Conservation (phyloP, 2,113 vertebrate genomes). For the Cololabis saira region DNA sequence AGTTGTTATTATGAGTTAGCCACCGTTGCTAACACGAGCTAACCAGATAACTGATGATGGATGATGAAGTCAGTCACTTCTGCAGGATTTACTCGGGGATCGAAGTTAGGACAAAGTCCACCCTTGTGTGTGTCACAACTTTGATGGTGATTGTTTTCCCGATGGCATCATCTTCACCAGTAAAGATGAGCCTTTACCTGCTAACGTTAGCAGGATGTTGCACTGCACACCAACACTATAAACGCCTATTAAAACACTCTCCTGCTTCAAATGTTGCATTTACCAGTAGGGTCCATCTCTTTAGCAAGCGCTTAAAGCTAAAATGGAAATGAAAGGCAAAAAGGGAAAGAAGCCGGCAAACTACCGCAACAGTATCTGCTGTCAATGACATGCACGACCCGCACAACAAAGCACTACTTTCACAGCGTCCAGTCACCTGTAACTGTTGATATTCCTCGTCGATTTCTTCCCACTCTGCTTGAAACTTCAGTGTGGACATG, state of each 20-base stretch:
- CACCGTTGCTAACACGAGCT: constrained; percentile 32
- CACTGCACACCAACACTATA: not conserved
- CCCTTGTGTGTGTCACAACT: constrained; percentile 2
- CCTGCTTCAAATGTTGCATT: not conserved
- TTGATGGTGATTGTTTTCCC: not conserved
- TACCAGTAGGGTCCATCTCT: not conserved
- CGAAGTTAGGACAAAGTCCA: not conserved
- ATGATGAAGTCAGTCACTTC: not conserved
- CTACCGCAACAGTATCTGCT: constrained; percentile 15
- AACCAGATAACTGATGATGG: not conserved
- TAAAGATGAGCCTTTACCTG: constrained; percentile 3
- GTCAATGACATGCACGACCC: constrained; percentile 19
- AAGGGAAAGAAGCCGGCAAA: constrained; percentile 7
- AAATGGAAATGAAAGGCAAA: constrained; percentile 51
- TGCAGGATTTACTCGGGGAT: not conserved
- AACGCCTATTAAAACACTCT: not conserved
- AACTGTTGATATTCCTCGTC: constrained; percentile 91
- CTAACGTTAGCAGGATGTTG: constrained; percentile 45
- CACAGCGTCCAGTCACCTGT: constrained; percentile 82
- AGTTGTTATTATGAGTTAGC: constrained; percentile 36
- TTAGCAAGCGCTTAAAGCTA: not conserved
- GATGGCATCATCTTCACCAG: not conserved
- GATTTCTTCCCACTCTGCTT: constrained; percentile 88
- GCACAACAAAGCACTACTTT: not conserved
- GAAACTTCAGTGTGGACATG: constrained; percentile 82